Evolutionary conservation across 2,113 vertebrate species (phyloP), one percentile per base, ranked within the genome.

Genomic region (Sebastes fasciatus): DNA sequence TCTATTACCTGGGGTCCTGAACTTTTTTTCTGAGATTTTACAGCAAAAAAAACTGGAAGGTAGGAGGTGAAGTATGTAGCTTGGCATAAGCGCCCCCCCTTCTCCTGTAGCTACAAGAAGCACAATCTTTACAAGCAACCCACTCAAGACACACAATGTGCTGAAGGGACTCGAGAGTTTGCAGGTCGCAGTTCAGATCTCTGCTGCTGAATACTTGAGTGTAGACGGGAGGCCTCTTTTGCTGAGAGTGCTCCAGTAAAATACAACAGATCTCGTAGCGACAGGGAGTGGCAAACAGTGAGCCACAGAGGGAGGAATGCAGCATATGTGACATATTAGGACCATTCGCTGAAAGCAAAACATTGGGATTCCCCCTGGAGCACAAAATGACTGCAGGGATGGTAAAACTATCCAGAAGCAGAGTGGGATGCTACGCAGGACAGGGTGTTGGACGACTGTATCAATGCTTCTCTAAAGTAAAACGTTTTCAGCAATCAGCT

Each of bases 201-300:
- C 72, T 74, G 21, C 55, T 61, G 74, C 34, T 82, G 46, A 75
- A 80, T 45, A 62, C 73, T 66, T 57, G 58, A 83, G 75, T 58
- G 68, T 7, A 58, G 55, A 23, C 57, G 11, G 13, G 76, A 72
- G 77, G 19, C 75, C 9, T 66, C 69, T 74, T 87, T 43, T 19
- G 16, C 34, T 8, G 12, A 62, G 67, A 71, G 16, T 4, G 23
- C 67, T 81, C n/a, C 48, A 80, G 61, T 69, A 75, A 88, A 90
- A 77, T 34, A 73, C 78, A 80, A 84, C 77, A 70, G 75, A 80
- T 86, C 52, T 79, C 5, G 14, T n/a, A 70, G 83, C 5, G 57
- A 62, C 82, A 71, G 80, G 74, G 88, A 90, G 83, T 57, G 70
- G 82, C 64, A 70, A 65, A 71, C 34, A 58, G 64, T 12, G 51